Base-by-base conservation (phyloP, 2,797 vertebrate species). In the Pseudomugil gertrudae region DNA sequence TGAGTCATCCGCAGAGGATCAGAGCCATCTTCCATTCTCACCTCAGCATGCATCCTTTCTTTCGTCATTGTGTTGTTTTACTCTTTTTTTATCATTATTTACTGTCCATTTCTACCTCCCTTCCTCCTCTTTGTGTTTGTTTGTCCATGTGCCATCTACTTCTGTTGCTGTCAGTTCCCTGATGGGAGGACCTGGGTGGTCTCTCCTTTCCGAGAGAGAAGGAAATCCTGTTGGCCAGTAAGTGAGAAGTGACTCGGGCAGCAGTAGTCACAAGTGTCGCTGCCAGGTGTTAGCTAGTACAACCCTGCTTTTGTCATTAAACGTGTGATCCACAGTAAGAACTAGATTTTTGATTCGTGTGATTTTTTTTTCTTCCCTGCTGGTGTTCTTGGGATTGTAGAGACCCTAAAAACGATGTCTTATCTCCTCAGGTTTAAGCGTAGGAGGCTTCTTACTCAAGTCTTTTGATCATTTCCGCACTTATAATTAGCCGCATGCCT, bases 171-270 rank as follows among this genome's bases (percentile, higher is more conserved):
- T 87, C 94, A 96, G 96, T 96, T 97, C 90, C 93, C 95, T 57
- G 95, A 96, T 74, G 96, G 96, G 90, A 95, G 94, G 89, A 95
- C 95, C 91, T 96, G 95, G 96, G 95, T 97, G 93, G 96, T 95
- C 84, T 96, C 95, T 84, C 95, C 95, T 87, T 79, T 92, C 75
- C 92, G 87, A 80, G 92, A 87, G 90, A 94, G 90, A 91, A 83
- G 80, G 72, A 76, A 27, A 68, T 67, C 71, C 60, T 47, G 66
- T 73, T 63, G 63, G 74, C 66, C 76, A 72, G 89, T 86, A 84
- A 89, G 86, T 87, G 74, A 70, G 57, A 55, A 53, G 40, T 23
- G 27, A 69, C 68, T 51, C 52, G 32, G 70, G 38, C 48, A 43
- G 52, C 36, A 26, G 43, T 26, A 50, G 53, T 36, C 35, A 5